Evolutionary conservation across 92 coral and sea anemone genomes (phyloP), one percentile per base, ranked within the genome.

Genomic region (Zoanthus sansibaricus): DNA sequence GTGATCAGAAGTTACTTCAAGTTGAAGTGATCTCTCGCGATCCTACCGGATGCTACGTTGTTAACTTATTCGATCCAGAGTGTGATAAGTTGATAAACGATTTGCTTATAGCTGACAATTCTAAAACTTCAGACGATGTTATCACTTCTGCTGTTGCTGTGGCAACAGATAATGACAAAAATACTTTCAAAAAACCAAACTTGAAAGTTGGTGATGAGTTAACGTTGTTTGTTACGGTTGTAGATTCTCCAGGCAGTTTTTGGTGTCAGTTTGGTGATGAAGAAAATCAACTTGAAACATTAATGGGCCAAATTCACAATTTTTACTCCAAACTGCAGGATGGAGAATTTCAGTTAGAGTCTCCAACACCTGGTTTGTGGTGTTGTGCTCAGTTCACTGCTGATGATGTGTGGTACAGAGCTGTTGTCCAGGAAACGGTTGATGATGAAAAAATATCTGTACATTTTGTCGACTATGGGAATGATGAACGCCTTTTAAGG

Each of bases 331-430:
- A 89, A n/a, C 80, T 94, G 4, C 88, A 91, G 18, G 91, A 78
- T 58, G 93, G 84, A 48, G 97, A 92, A 47, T 54, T 79, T 77
- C 76, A 77, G 79, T 9, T 92, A 56, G 61, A 66, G 44, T 82
- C 72, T 32, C 88, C 76, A 31, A 89, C 85, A 42, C 75, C 76
- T 18, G 94, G 94, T 25, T 85, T 83, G 10, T 62, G 76, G 72
- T 95, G 98, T 55, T 95, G 98, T 69, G 98, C 94, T 7, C 93
- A 93, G 86, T 95, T 78, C 86, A 82, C 91, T 21, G 94, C 86
- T 16, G 98, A 93, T 77, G 80, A 87, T 21, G 93, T 90, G 16
- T 95, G 98, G 98, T 95, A 93, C 72, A 89, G 98, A 46, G 96
- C 94, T 7, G 93, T 91, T 71, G 92, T 95, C 56, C 79, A 89